Percentiles rank a stretch among this genome's conserved stretches.
Evolutionary conservation across 2,888 invertebrate genomes (phyloP).

Genomic region (Acrobasis consociella): DNA sequence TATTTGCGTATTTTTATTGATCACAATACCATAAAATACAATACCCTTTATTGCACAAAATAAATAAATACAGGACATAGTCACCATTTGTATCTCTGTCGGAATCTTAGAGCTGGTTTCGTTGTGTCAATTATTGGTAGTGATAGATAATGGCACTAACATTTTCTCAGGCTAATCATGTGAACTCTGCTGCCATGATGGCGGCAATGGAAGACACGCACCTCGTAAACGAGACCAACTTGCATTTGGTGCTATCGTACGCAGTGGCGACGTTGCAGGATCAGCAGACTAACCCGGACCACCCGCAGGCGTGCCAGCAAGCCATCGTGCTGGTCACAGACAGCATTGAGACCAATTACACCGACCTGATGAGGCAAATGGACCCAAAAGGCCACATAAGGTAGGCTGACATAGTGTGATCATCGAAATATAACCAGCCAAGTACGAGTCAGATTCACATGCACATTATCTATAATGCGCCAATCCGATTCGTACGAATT

Average conservation of each 20-base stretch:
- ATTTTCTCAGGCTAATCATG: constrained; percentile 65
- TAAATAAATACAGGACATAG: too few species aligned
- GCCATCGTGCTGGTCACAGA: constrained; percentile 72
- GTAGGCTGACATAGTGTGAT: constrained; percentile 37
- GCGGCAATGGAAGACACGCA: constrained; percentile 51
- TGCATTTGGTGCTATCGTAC: constrained; percentile 54
- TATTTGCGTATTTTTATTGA: too few species aligned
- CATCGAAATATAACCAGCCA: too few species aligned
- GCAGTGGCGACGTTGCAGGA: constrained; percentile 55
- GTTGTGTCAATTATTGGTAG: too few species aligned
- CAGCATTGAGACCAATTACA: constrained; percentile 61
- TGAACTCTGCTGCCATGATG: constrained; percentile 75
- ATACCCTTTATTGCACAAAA: too few species aligned
- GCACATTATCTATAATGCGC: too few species aligned
- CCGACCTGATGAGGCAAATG: constrained; percentile 49
- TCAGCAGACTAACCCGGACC: constrained; percentile 42
- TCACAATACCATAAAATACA: too few species aligned
- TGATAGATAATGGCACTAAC: too few species aligned
- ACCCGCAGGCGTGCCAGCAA: constrained; percentile 67
- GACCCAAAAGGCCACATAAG: constrained; percentile 67
- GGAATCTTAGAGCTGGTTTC: too few species aligned
- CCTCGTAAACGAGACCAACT: constrained; percentile 56
- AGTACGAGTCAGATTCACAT: too few species aligned
- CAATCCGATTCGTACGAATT: too few species aligned
- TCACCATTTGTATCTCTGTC: too few species aligned